Conservation (phyloP, 2,113 vertebrate species). For the Podarcis cretensis region DNA sequence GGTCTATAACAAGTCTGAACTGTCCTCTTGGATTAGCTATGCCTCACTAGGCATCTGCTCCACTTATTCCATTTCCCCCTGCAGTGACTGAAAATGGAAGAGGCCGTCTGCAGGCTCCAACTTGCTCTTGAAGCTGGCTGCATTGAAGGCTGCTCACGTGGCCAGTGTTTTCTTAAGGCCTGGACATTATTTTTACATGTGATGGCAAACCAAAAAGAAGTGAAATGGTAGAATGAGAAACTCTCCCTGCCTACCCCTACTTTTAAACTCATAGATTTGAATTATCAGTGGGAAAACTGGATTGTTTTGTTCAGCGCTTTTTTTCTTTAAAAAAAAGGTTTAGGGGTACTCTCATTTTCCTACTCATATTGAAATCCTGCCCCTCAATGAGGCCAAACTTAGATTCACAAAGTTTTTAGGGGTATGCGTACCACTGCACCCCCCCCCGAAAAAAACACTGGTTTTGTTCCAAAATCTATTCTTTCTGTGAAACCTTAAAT, state of each 20-base stretch:
- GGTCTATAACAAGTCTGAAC: conserved; percentile 89
- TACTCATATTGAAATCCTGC: background rate
- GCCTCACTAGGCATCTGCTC: conserved; percentile 74
- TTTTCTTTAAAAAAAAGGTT: too few relatives aligned
- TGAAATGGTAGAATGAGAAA: conserved; percentile 38
- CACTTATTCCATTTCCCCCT: conserved; percentile 66
- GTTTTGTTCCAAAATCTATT: too few relatives aligned
- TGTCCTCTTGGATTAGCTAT: conserved; percentile 92
- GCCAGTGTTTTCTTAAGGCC: conserved; percentile 13
- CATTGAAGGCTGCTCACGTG: conserved; percentile 9
- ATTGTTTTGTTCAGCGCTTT: background rate
- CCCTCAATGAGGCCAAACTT: too few relatives aligned
- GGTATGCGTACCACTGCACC: too few relatives aligned
- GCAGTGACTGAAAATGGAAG: conserved; percentile 71
- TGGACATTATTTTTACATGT: conserved; percentile 19
- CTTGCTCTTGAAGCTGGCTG: conserved; percentile 56
- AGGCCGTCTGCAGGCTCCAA: conserved; percentile 71
- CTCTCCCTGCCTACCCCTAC: too few relatives aligned
- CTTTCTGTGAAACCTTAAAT: too few relatives aligned
- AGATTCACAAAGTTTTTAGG: too few relatives aligned
- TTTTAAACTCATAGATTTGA: background rate
- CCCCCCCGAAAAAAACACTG: too few relatives aligned
- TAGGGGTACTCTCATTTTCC: background rate
- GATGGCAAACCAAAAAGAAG: background rate
- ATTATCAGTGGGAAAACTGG: background rate